Conservation (phyloP, 2,113 vertebrate genomes). For the Amphilophus citrinellus region DNA sequence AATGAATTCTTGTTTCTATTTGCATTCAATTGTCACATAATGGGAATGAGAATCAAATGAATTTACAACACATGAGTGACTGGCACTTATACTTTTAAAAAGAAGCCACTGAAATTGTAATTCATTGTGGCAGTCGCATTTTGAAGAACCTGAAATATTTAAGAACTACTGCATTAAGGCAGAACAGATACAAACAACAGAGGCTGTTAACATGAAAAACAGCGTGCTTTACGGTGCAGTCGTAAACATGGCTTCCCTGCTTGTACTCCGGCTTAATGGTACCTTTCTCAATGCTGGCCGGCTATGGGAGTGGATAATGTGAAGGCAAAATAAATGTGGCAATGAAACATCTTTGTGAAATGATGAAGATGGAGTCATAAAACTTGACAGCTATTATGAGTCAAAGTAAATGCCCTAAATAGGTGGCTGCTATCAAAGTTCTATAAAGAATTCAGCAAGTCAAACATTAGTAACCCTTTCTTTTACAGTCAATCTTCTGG, state of each 20-base stretch:
- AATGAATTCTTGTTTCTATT: constrained; percentile 68
- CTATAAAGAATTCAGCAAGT: constrained; percentile 51
- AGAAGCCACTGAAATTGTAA: constrained; percentile 2
- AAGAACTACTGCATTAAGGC: constrained; percentile 22
- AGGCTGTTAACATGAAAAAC: constrained; percentile 57
- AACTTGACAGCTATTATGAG: constrained; percentile 67
- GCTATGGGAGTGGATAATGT: constrained; percentile 60
- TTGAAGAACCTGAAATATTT: constrained; percentile 1
- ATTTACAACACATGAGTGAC: background rate
- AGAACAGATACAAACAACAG: constrained; percentile 46
- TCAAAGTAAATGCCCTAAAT: constrained; percentile 63
- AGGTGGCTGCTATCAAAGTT: constrained; percentile 40
- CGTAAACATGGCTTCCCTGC: constrained; percentile 58
- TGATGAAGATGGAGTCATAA: constrained; percentile 69
- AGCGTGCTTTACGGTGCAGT: constrained; percentile 30
- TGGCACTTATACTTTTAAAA: constrained; percentile 14
- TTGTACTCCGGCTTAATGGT: constrained; percentile 63
- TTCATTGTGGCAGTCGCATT: background rate
- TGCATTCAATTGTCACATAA: constrained; percentile 57
- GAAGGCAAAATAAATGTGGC: constrained; percentile 69
- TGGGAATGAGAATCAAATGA: constrained; percentile 17
- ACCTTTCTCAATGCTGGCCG: constrained; percentile 62
- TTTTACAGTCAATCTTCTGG: constrained; percentile 50
- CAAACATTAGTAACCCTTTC: constrained; percentile 42
- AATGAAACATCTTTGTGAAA: constrained; percentile 70